A percentile compares a stretch with the other conserved stretches of the same genome.
These are phyloP conservation scores for Chrysopilus asiliformis DNA, from an alignment of 2,888 invertebrate genomes.

Conservation along the genomic window DNA sequence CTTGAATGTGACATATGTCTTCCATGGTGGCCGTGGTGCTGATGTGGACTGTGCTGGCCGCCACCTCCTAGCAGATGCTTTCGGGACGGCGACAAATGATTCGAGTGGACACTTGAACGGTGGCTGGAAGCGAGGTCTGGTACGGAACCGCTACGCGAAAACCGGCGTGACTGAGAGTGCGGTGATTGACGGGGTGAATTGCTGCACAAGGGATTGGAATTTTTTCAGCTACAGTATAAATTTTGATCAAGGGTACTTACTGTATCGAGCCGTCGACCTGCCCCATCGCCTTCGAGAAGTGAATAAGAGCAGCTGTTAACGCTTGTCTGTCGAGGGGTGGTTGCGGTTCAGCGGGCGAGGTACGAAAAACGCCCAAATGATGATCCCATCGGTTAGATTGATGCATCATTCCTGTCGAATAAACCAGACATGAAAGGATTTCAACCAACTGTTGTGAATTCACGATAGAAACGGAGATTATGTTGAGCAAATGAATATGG, in stretches of 20 bases:
- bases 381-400: constrained; percentile 43
- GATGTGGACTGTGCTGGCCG: constrained; percentile 22
- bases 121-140: constrained; percentile 38
- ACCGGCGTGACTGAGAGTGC: constrained; percentile 27
- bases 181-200: constrained; percentile 31
- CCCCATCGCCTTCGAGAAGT: constrained; percentile 34
- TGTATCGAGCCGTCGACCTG: constrained; percentile 14
- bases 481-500: too few species aligned
- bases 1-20: constrained; percentile 23
- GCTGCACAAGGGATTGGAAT: constrained; percentile 16
- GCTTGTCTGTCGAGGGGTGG: constrained; percentile 38
- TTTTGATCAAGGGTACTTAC: not conserved
- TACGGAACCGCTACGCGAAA: constrained; percentile 44
- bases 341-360: constrained; percentile 39
- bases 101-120: constrained; percentile 9
- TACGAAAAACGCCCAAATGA: constrained; percentile 52
- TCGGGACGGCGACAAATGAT: constrained; percentile 25
- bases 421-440: too few species aligned
- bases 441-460: too few species aligned
- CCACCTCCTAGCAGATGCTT: constrained; percentile 29
- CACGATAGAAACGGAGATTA: too few species aligned
- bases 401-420: constrained; percentile 18
- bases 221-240: not conserved
- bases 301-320: constrained; percentile 37
- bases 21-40: constrained; percentile 25